Percentiles rank a stretch among this genome's conserved stretches.
These are phyloP conservation scores for Aotus griseimembra DNA, from an alignment of 2,797 vertebrate species.

Conservation along the genomic window DNA sequence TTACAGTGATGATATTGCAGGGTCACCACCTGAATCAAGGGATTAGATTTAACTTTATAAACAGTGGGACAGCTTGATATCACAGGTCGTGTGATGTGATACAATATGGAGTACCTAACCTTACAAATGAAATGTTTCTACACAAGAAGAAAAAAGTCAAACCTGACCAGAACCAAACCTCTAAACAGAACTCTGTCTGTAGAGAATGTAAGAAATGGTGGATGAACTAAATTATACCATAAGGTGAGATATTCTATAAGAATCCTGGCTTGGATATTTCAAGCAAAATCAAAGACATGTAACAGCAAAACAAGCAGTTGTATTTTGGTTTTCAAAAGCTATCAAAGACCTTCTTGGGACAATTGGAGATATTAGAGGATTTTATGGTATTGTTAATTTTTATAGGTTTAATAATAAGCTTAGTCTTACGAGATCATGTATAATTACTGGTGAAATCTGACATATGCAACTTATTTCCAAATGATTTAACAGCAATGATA, in stretches of 20 bases:
- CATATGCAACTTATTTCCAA: not conserved
- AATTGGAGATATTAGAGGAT: not conserved
- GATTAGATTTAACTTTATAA: not conserved
- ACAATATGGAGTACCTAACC: not conserved
- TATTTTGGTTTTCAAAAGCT: slow-evolving; percentile 9
- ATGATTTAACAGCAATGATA: not conserved
- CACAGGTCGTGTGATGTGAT: not conserved
- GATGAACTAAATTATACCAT: not conserved
- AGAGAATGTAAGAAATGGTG: not conserved
- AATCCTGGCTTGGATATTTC: not conserved
- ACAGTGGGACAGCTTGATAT: not conserved
- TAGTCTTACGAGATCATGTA: not conserved
- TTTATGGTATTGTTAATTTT: not conserved
- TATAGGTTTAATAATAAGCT: not conserved
- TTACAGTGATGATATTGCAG: not conserved
- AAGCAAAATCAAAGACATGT: not conserved
- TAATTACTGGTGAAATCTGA: not conserved
- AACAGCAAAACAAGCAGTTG: not conserved
- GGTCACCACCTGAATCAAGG: not conserved
- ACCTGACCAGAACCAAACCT: not conserved
- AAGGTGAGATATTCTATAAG: not conserved
- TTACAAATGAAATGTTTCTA: not conserved
- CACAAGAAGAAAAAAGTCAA: not conserved
- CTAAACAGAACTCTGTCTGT: not conserved
- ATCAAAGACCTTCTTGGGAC: not conserved